phyloP scores from a whole-genome alignment of 2,888 invertebrate genomes.

The Coleophora flavipennella region DNA sequence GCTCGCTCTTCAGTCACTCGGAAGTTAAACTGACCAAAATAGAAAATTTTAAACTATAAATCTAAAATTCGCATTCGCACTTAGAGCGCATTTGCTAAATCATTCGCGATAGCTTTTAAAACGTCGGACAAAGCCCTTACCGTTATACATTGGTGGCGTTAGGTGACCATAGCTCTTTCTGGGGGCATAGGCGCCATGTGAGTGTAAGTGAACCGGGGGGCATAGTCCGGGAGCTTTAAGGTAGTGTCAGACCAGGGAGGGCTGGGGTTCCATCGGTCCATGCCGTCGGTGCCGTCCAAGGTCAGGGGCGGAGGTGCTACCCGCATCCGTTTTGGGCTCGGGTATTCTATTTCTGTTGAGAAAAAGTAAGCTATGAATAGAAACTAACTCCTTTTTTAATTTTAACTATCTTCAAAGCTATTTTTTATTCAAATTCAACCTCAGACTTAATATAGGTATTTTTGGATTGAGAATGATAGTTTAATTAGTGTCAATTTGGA shows the following conservation, averaged over 20 bases:
- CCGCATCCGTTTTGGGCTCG: slow-evolving; percentile 52
- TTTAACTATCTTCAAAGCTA: too few species aligned
- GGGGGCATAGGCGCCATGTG: slow-evolving; percentile 80
- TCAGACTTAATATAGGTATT: too few species aligned
- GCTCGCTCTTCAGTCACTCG: too few species aligned
- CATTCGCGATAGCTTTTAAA: too few species aligned
- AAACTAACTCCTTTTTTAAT: background rate
- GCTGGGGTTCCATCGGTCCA: slow-evolving; percentile 90
- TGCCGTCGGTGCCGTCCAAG: slow-evolving; percentile 76
- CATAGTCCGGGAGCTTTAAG: slow-evolving; percentile 84
- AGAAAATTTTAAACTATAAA: too few species aligned
- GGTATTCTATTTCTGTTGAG: slow-evolving; percentile 49
- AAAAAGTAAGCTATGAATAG: background rate
- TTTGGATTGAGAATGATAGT: too few species aligned
- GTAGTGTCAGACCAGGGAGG: slow-evolving; percentile 90
- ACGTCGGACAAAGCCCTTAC: too few species aligned
- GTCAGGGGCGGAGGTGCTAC: slow-evolving; percentile 36
- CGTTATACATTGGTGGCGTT: slow-evolving; percentile 23
- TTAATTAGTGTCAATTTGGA: too few species aligned
- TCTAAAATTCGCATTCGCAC: too few species aligned
- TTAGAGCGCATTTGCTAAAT: too few species aligned
- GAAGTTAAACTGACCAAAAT: too few species aligned
- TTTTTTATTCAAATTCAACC: too few species aligned
- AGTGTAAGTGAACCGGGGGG: slow-evolving; percentile 84
- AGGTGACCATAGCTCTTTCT: slow-evolving; percentile 70